Percentiles rank a stretch among this genome's conserved stretches.
These are phyloP conservation scores for Smittia aterrima DNA, from an alignment of 2,888 invertebrate genomes.

Conservation along the genomic window DNA sequence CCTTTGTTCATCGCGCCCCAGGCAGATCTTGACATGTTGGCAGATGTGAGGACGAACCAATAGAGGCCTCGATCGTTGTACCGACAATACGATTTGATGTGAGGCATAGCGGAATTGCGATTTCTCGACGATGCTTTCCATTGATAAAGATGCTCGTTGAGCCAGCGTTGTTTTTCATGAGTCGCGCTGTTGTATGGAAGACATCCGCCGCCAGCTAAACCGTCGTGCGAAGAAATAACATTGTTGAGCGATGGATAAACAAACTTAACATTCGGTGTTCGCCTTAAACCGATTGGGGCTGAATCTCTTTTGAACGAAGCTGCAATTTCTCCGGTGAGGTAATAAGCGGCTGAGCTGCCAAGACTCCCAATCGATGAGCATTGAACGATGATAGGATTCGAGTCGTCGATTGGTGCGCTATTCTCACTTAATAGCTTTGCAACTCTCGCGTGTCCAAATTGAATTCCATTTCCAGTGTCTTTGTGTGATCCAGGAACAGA, in stretches of 20 bases:
- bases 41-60: conserved; percentile 87
- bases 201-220: conserved; percentile 80
- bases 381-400: conserved; percentile 77
- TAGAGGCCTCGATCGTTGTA: conserved; percentile 64
- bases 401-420: conserved; percentile 58
- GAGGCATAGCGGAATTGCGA: conserved; percentile 87
- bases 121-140: conserved; percentile 74
- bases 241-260: conserved; percentile 81
- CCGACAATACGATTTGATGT: conserved; percentile 88
- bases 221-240: conserved; percentile 81
- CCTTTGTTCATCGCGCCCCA: conserved; percentile 76
- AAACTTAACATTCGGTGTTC: conserved; percentile 60
- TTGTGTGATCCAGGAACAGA: conserved; percentile 83
- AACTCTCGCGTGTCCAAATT: conserved; percentile 65
- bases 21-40: conserved; percentile 95
- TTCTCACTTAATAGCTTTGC: conserved; percentile 65
- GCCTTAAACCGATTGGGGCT: conserved; percentile 56
- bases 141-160: conserved; percentile 71
- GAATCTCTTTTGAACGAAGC: conserved; percentile 60
- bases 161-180: conserved; percentile 82
- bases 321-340: conserved; percentile 76
- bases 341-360: conserved; percentile 66
- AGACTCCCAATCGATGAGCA: conserved; percentile 89
- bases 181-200: conserved; percentile 78
- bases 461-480: conserved; percentile 55